A percentile compares a stretch with the other conserved stretches of the same genome.
phyloP scores from a whole-genome alignment of 2,113 vertebrate species.

The Caloenas nicobarica region DNA sequence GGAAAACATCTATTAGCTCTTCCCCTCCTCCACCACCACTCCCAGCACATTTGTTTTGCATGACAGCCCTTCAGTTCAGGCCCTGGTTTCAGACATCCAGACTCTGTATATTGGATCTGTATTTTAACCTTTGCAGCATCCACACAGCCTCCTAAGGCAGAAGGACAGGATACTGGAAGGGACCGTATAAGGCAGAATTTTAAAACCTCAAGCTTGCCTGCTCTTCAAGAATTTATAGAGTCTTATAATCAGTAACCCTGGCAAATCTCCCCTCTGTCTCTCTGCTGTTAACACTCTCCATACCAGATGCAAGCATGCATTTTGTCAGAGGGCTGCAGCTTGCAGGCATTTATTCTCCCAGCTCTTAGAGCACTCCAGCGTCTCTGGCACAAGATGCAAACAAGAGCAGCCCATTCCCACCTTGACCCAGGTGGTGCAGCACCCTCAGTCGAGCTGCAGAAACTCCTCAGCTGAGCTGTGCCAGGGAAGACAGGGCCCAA shows the following conservation, averaged over 20 bases:
- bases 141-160: neutral
- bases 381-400: neutral
- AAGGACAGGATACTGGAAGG: neutral
- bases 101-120: accelerated
- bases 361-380: neutral
- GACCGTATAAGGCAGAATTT: neutral
- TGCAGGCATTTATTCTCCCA: neutral
- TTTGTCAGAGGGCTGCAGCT: neutral
- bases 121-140: neutral
- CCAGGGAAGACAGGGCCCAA: neutral
- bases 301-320: neutral
- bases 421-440: neutral
- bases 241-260: neutral
- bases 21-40: neutral
- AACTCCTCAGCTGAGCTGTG: neutral
- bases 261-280: neutral
- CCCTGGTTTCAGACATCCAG: neutral
- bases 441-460: accelerated
- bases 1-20: slow-evolving; percentile 42
- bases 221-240: neutral
- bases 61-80: neutral
- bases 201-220: neutral
- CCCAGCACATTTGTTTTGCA: neutral
- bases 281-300: neutral
- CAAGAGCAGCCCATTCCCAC: neutral